phyloP scores from a whole-genome alignment of 2,113 vertebrate genomes.

The Natator depressus region DNA sequence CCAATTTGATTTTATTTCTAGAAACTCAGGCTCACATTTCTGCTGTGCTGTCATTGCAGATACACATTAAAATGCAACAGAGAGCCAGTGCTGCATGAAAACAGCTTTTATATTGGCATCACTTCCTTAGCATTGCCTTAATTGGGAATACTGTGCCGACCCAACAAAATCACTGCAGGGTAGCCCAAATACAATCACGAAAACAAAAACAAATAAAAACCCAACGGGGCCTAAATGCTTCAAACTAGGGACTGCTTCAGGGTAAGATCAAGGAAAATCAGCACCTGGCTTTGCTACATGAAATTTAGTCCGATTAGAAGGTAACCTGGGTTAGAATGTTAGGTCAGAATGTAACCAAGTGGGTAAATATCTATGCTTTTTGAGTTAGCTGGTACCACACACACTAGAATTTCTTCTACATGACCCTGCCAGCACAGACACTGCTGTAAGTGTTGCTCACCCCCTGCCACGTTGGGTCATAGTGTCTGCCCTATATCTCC shows the following conservation, averaged over 20 bases:
- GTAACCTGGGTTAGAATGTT: constrained; percentile 42
- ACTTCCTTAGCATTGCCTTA: neutral
- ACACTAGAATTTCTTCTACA: constrained; percentile 68
- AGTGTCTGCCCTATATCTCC: constrained; percentile 89
- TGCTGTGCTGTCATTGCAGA: neutral
- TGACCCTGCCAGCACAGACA: constrained; percentile 29
- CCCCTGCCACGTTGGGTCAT: constrained; percentile 82
- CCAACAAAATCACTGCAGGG: neutral
- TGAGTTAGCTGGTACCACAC: constrained; percentile 73
- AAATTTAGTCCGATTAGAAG: constrained; percentile 70
- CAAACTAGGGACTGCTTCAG: neutral
- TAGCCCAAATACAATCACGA: neutral
- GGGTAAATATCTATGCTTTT: neutral
- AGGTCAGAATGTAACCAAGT: constrained; percentile 38
- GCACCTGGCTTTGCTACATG: neutral
- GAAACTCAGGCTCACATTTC: neutral
- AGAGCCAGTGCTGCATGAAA: neutral
- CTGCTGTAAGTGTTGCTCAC: constrained; percentile 85
- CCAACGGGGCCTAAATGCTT: neutral
- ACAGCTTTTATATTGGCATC: neutral
- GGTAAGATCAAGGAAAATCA: neutral
- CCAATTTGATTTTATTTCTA: neutral
- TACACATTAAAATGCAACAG: neutral
- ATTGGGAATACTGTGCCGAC: neutral
- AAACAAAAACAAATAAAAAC: neutral